Percentiles rank a stretch among this genome's conserved stretches.
Evolutionary conservation across 2,888 invertebrate genomes (phyloP).

Genomic region (Diabrotica balteata): DNA sequence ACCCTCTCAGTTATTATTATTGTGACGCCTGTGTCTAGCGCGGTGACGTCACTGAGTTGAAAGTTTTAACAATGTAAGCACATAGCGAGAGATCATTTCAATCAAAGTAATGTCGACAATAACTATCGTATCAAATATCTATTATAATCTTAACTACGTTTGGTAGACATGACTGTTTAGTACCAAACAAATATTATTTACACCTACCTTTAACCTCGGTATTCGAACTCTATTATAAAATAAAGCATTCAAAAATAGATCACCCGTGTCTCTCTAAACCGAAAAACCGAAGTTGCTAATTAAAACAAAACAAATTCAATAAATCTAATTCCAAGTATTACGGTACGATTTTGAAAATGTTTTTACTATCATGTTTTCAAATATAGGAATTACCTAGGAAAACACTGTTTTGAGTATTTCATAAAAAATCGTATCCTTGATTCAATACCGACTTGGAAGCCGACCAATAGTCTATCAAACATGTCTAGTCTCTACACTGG

Average conservation of each 20-base stretch:
- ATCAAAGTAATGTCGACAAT: too few species aligned
- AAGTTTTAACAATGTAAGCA: too few species aligned
- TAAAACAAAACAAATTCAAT: constrained; percentile 7
- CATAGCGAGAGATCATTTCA: too few species aligned
- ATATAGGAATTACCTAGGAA: constrained; percentile 10
- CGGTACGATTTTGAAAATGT: neutral
- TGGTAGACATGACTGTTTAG: too few species aligned
- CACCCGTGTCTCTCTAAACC: neutral
- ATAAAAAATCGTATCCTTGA: constrained; percentile 21
- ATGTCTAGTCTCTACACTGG: constrained; percentile 41
- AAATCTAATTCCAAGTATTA: neutral
- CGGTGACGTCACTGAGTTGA: too few species aligned
- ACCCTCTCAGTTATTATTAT: too few species aligned
- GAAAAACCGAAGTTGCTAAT: neutral
- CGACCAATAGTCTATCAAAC: constrained; percentile 45
- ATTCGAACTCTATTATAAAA: constrained; percentile 10
- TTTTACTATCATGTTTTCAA: too few species aligned
- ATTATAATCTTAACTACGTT: too few species aligned
- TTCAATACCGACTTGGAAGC: constrained; percentile 29
- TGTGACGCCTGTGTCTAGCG: too few species aligned
- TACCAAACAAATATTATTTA: constrained; percentile 1
- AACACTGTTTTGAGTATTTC: constrained; percentile 14
- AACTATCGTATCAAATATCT: too few species aligned
- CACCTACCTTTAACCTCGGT: constrained; percentile 5
- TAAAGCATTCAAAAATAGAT: constrained; percentile 10